Conservation (phyloP, 2,888 invertebrate species). For the Aethes cnicana region DNA sequence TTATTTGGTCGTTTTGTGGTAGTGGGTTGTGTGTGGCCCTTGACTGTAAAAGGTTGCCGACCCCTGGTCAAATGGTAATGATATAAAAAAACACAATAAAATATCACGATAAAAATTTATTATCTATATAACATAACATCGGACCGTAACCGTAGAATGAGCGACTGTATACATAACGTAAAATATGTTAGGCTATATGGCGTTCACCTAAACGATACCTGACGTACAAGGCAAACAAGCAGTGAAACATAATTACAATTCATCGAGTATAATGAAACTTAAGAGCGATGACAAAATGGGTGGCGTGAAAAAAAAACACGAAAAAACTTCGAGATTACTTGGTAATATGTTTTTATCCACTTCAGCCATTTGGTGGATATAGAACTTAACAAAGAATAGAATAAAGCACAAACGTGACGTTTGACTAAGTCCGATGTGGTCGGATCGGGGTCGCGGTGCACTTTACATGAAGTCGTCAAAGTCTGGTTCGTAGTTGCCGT, state of each 20-base stretch:
- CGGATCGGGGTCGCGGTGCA: conserved; percentile 31
- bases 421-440: conserved; percentile 5
- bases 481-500: conserved; percentile 85
- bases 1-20: no score
- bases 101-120: conserved; percentile 80
- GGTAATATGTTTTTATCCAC: not conserved
- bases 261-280: conserved; percentile 18
- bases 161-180: conserved; percentile 65
- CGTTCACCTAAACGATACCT: conserved; percentile 33
- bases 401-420: conserved; percentile 22
- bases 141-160: conserved; percentile 71
- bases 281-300: conserved; percentile 18
- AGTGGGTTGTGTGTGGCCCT: no score
- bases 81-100: conserved; percentile 38
- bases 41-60: no score
- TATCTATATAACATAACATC: conserved; percentile 80
- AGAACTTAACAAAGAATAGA: not conserved
- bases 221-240: conserved; percentile 29
- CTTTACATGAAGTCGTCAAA: conserved; percentile 91
- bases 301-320: conserved; percentile 18
- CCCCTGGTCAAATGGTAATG: not conserved
- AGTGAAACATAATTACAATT: conserved; percentile 20
- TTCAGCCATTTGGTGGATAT: not conserved
- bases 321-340: not conserved
- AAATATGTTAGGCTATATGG: conserved; percentile 48